A percentile compares a stretch with the other conserved stretches of the same genome.
Evolutionary conservation across 2,797 vertebrate species (phyloP).

Genomic region (Myripristis jacobus): DNA sequence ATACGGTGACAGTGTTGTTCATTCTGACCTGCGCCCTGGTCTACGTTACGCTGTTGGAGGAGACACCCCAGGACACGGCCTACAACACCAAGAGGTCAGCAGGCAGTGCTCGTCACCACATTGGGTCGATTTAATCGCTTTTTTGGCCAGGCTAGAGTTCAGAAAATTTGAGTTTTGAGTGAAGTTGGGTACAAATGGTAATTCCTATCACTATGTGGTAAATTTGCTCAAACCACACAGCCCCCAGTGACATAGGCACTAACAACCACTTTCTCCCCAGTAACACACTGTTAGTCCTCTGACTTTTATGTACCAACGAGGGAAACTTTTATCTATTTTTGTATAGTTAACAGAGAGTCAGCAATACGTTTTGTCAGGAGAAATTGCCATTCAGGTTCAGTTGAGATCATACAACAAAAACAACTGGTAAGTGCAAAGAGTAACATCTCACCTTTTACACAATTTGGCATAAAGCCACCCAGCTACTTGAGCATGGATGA

Average conservation of each 20-base stretch:
- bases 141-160: not conserved
- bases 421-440: not conserved
- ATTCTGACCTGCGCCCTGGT: conserved; percentile 95
- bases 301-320: too few relatives aligned
- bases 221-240: too few relatives aligned
- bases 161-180: not conserved
- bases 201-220: too few relatives aligned
- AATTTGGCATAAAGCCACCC: conserved; percentile 1
- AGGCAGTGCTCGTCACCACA: not conserved
- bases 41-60: conserved; percentile 96
- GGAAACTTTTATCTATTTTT: too few relatives aligned
- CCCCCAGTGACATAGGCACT: too few relatives aligned
- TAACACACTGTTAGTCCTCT: too few relatives aligned
- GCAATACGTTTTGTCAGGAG: conserved; percentile 4
- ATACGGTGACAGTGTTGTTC: conserved; percentile 96
- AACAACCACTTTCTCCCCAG: too few relatives aligned
- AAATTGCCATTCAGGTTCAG: not conserved
- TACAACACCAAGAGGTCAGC: conserved; percentile 97
- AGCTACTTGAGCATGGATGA: not conserved
- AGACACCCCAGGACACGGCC: conserved; percentile 96
- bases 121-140: not conserved
- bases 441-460: conserved; percentile 1
- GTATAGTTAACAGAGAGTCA: too few relatives aligned
- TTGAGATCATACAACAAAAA: conserved; percentile 6
- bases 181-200: too few relatives aligned